Base-by-base conservation (phyloP, 2,888 invertebrate species). In the Diploptera punctata region DNA sequence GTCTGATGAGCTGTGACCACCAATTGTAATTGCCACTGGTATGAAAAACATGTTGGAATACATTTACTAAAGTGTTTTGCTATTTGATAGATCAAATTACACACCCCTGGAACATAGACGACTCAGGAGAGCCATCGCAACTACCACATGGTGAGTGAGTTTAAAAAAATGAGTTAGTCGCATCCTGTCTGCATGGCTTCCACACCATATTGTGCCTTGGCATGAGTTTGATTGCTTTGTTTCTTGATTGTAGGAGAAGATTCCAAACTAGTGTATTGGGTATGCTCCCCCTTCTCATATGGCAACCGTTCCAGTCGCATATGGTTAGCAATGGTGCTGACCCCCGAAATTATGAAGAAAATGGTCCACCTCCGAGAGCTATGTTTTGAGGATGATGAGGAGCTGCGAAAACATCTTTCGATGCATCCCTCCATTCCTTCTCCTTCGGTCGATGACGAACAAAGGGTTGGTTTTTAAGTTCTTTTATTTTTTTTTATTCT, bases 401-500 rank as follows among this genome's bases (percentile, higher is more conserved):
- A 91, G 78, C 81, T 91, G 76, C 89, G 90, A 78, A 91, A 90
- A 80, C 91, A 91, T 81, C 89, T 92, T 86, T 89, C 90, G 47
- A 89, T 76, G 74, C 76, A 76, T 71, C 75, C 75, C 29, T 73
- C 75, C 62, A 75, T 76, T 62, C 76, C 75, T 43, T 77, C 77
- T 29, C 77, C 77, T 31, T 77, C 77, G 33, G 74, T 78, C 18
- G 77, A 77, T 71, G 78, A 77, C 69, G 77, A 78, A 38, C 76
- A 76, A 67, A 76, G 77, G 73, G 77, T 78, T 67, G 71, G 71
- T 73, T 49, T n/a, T 65, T 61, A 57, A 57, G 24, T 57, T 52
- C 52, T 52, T 21, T 18, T 38, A 38, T 38, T 38, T 52, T 52
- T 21, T 52, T n/a, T n/a, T n/a, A n/a, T n/a, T n/a, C n/a, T n/a